Evolutionary conservation across 2,888 invertebrate genomes (phyloP).

Genomic region (Eupithecia subumbrata): DNA sequence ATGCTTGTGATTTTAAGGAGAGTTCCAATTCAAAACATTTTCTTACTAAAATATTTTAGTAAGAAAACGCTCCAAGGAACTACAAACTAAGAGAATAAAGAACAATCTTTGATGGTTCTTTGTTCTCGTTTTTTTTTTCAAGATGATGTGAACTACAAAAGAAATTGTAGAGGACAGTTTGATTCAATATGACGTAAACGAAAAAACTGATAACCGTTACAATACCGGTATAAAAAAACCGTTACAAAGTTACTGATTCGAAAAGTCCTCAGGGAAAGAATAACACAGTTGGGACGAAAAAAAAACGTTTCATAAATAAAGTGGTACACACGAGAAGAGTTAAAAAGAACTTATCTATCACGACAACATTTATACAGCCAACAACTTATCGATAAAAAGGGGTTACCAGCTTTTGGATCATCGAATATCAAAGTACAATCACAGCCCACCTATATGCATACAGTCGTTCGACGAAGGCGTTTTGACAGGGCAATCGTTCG

Average conservation of each 20-base stretch:
- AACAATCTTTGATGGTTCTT: slow-evolving; percentile 31
- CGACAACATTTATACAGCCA: slow-evolving; percentile 31
- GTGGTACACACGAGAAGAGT: slow-evolving; percentile 43
- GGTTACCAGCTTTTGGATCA: background rate
- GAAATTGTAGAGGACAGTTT: slow-evolving; percentile 48
- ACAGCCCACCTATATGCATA: background rate
- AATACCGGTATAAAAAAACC: background rate
- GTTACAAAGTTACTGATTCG: slow-evolving; percentile 10
- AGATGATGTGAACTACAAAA: slow-evolving; percentile 38
- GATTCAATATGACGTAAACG: slow-evolving; percentile 12
- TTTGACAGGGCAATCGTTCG: no score
- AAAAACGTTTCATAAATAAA: slow-evolving; percentile 37
- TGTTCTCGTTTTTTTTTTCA: slow-evolving; percentile 46
- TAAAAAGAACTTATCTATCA: slow-evolving; percentile 30
- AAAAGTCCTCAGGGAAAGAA: slow-evolving; percentile 36
- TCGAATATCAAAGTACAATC: background rate
- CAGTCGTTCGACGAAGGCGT: no score
- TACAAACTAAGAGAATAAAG: slow-evolving; percentile 41
- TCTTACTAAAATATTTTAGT: background rate
- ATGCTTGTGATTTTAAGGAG: slow-evolving; percentile 44
- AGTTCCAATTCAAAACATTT: slow-evolving; percentile 4
- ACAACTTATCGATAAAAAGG: slow-evolving; percentile 6
- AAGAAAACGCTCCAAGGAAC: background rate
- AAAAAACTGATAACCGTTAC: background rate
- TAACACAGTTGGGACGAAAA: slow-evolving; percentile 34